These are phyloP conservation scores for Pangasius mekongensis DNA, from an alignment of 2,797 vertebrate genomes.

Conservation along the genomic window DNA sequence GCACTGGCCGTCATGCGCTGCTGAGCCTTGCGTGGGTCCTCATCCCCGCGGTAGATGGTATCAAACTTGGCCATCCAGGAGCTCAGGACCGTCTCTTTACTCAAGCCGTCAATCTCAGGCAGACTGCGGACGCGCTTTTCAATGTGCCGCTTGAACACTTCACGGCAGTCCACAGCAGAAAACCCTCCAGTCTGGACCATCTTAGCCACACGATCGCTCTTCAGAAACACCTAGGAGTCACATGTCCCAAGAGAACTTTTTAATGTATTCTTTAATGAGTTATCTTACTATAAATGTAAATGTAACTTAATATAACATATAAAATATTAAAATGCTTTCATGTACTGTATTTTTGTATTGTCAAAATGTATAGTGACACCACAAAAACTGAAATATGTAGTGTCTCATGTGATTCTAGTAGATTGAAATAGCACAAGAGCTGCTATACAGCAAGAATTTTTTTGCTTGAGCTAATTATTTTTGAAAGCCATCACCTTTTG, in stretches of 20 bases:
- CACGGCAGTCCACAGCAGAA: constrained; percentile 92
- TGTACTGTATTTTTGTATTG: not conserved
- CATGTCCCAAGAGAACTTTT: not conserved
- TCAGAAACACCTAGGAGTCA: constrained; percentile 88
- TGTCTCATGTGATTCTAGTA: not conserved
- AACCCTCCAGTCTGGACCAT: constrained; percentile 99
- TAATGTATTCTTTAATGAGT: not conserved
- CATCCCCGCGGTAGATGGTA: constrained; percentile 97
- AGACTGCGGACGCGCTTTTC: constrained; percentile 98
- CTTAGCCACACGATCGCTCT: constrained; percentile 95
- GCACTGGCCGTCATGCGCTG: constrained; percentile 97
- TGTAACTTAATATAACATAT: not conserved
- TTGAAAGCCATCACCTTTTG: not conserved
- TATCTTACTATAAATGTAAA: not conserved
- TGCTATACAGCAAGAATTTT: not conserved
- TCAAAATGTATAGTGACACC: not conserved
- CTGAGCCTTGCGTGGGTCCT: constrained; percentile 97
- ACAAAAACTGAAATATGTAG: not conserved
- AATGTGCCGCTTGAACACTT: constrained; percentile 99
- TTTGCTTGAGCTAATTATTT: not conserved
- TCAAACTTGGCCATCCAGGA: constrained; percentile 99
- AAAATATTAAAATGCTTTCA: not conserved
- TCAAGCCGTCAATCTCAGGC: constrained; percentile 97
- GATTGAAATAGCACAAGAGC: not conserved
- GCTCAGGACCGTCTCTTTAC: constrained; percentile 98